These are phyloP conservation scores for Drosophila nr. medialis DNA, from an alignment of 2,888 invertebrate species.

Conservation along the genomic window DNA sequence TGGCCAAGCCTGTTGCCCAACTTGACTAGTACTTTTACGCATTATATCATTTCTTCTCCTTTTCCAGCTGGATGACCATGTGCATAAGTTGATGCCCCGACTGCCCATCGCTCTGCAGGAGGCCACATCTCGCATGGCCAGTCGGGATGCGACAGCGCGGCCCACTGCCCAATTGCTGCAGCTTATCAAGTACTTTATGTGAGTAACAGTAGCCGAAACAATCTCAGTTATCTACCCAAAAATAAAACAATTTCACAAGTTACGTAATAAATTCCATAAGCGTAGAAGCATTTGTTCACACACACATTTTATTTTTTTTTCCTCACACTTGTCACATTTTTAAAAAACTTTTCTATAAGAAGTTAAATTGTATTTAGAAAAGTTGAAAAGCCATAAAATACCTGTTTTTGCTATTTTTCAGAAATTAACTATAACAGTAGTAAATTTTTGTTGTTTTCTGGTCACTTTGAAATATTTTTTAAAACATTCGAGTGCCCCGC, in stretches of 20 bases:
- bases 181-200: constrained; percentile 96
- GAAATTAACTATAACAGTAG: not conserved
- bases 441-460: not conserved
- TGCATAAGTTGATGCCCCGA: constrained; percentile 90
- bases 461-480: not conserved
- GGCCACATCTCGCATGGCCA: constrained; percentile 92
- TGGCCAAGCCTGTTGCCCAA: constrained; percentile 43
- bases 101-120: constrained; percentile 95
- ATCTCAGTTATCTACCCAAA: constrained; percentile 5
- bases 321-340: not conserved
- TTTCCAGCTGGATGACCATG: constrained; percentile 91
- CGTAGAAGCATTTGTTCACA: not conserved
- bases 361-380: not conserved
- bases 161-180: constrained; percentile 96
- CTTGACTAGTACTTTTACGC: constrained; percentile 7
- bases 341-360: not conserved
- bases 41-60: not conserved
- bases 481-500: not conserved
- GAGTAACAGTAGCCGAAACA: constrained; percentile 78
- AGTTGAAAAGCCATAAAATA: not conserved
- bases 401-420: not conserved
- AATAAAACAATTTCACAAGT: not conserved
- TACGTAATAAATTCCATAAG: not conserved
- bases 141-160: constrained; percentile 92
- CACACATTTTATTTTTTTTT: not conserved